phyloP scores from a whole-genome alignment of 1,140 invertebrate species.

The Heliconius eleuchia region DNA sequence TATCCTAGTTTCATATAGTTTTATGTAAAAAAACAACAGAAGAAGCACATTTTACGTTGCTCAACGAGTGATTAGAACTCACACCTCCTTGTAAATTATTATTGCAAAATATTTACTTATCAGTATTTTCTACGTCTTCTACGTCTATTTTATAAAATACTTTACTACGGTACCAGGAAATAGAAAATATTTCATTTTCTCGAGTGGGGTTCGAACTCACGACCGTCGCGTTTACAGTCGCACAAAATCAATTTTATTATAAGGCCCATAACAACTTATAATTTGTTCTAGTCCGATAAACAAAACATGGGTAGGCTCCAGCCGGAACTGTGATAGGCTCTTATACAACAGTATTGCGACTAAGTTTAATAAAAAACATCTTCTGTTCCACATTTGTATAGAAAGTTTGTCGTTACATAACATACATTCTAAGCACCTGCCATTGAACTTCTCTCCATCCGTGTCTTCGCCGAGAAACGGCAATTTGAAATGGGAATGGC shows the following conservation, averaged over 20 bases:
- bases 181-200: too few relatives aligned
- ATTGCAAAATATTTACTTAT: too few relatives aligned
- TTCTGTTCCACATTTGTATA: constrained; percentile 19
- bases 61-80: too few relatives aligned
- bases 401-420: constrained; percentile 33
- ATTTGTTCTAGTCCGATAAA: background rate
- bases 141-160: too few relatives aligned
- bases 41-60: too few relatives aligned
- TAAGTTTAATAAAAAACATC: constrained; percentile 26
- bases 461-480: constrained; percentile 43
- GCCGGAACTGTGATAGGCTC: constrained; percentile 13
- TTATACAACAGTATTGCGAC: constrained; percentile 12
- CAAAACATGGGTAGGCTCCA: background rate
- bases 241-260: background rate
- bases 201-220: too few relatives aligned
- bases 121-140: too few relatives aligned
- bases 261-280: background rate
- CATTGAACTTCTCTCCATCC: constrained; percentile 49
- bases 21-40: too few relatives aligned
- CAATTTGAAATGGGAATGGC: constrained; percentile 54
- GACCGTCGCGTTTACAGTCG: too few relatives aligned
- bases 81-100: too few relatives aligned
- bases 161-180: too few relatives aligned
- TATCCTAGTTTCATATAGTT: too few relatives aligned
- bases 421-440: constrained; percentile 43